These are phyloP conservation scores for Oenanthe melanoleuca DNA, from an alignment of 2,113 vertebrate species.

Conservation along the genomic window DNA sequence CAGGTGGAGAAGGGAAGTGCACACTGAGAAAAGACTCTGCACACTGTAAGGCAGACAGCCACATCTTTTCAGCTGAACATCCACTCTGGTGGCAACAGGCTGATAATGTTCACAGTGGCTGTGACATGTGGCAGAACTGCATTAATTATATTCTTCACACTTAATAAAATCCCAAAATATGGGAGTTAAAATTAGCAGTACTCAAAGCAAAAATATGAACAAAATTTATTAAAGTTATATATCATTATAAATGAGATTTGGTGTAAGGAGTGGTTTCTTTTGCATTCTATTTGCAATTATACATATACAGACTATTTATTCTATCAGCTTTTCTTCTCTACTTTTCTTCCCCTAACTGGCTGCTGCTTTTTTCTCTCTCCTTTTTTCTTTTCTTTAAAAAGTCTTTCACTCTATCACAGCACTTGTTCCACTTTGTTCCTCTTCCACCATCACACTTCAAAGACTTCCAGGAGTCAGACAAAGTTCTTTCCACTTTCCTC, in stretches of 20 bases:
- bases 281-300: not conserved
- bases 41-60: not conserved
- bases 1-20: not conserved
- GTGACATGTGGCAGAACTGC: not conserved
- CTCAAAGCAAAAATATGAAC: not conserved
- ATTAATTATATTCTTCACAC: not conserved
- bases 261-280: not conserved
- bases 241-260: not conserved
- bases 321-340: not conserved
- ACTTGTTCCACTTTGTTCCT: slow-evolving; percentile 18
- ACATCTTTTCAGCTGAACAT: not conserved
- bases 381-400: not conserved
- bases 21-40: not conserved
- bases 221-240: not conserved
- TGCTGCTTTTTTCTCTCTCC: not conserved
- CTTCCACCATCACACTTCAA: slow-evolving; percentile 28
- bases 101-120: not conserved
- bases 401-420: not conserved
- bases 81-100: not conserved
- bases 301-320: not conserved
- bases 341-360: not conserved
- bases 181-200: not conserved
- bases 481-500: slow-evolving; percentile 17
- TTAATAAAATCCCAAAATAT: not conserved
- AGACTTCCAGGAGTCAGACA: slow-evolving; percentile 28